Percentiles rank a stretch among this genome's conserved stretches.
Conservation (phyloP, 2,888 invertebrate species). For the Disparrhopalites patrizii region DNA sequence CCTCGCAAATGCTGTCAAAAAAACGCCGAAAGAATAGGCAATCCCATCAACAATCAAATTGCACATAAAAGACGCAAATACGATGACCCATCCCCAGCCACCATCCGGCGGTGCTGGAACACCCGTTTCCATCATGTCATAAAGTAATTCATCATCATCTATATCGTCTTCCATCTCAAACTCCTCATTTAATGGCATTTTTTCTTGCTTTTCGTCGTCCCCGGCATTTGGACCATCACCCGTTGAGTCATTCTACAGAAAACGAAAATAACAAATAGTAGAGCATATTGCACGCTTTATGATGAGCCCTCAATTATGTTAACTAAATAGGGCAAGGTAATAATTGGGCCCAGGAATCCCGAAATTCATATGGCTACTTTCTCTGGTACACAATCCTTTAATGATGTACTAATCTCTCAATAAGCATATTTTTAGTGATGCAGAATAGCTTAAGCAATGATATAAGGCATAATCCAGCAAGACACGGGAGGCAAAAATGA, state of each 20-base stretch:
- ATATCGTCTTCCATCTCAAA: conserved; percentile 46
- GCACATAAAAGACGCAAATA: conserved; percentile 93
- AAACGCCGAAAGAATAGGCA: conserved; percentile 96
- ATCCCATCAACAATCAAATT: conserved; percentile 98
- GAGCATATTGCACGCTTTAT: too few species aligned
- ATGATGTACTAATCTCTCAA: too few species aligned
- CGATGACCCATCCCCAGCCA: conserved; percentile 70
- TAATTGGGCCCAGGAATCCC: too few species aligned
- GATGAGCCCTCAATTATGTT: too few species aligned
- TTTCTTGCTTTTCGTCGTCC: conserved; percentile 19
- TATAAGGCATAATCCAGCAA: too few species aligned
- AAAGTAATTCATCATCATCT: conserved; percentile 43
- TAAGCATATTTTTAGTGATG: too few species aligned
- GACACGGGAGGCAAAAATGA: too few species aligned
- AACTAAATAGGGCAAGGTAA: too few species aligned
- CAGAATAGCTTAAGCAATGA: too few species aligned
- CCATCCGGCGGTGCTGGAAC: conserved; percentile 57
- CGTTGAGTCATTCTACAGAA: conserved; percentile 14
- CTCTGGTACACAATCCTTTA: too few species aligned
- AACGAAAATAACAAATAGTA: background rate
- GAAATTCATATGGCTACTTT: too few species aligned
- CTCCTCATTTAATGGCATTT: conserved; percentile 25
- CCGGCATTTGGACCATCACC: conserved; percentile 16
- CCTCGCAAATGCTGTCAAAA: conserved; percentile 71
- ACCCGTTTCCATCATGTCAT: conserved; percentile 44